Evolutionary conservation across 2,797 vertebrate genomes (phyloP).

Genomic region (Enteromius treurensis): DNA sequence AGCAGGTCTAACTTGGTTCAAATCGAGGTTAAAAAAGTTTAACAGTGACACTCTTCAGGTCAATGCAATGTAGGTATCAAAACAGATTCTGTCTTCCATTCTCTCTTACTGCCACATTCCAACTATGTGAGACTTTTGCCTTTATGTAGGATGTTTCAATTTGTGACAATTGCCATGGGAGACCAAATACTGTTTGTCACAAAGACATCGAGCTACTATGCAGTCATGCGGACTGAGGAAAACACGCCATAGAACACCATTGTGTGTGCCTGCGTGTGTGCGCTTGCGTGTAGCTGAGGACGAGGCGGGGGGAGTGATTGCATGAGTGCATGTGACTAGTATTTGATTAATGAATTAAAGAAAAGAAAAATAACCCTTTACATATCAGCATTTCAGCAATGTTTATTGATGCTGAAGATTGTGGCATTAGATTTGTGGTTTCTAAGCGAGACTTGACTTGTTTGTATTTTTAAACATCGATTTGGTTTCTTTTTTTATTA

Average conservation of each 20-base stretch:
- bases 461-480: constrained; percentile 33
- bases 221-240: constrained; percentile 55
- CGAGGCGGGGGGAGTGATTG: constrained; percentile 49
- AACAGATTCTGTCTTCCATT: too few species aligned
- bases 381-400: constrained; percentile 51
- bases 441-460: constrained; percentile 33
- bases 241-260: constrained; percentile 54
- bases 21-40: neutral
- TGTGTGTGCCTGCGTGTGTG: constrained; percentile 51
- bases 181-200: constrained; percentile 60
- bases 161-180: constrained; percentile 48
- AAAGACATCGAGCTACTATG: constrained; percentile 55
- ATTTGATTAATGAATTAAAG: constrained; percentile 37
- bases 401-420: constrained; percentile 45
- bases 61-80: constrained; percentile 12
- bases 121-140: constrained; percentile 24
- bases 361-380: constrained; percentile 50
- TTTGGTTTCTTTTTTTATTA: constrained; percentile 58
- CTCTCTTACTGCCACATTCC: constrained; percentile 55
- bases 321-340: constrained; percentile 40
- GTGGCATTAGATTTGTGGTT: constrained; percentile 42
- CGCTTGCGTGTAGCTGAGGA: constrained; percentile 61
- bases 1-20: constrained; percentile 30
- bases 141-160: constrained; percentile 39
- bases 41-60: neutral